These are phyloP conservation scores for Chromoteleia sp. DNA, from an alignment of 2,888 invertebrate species.

Conservation along the genomic window DNA sequence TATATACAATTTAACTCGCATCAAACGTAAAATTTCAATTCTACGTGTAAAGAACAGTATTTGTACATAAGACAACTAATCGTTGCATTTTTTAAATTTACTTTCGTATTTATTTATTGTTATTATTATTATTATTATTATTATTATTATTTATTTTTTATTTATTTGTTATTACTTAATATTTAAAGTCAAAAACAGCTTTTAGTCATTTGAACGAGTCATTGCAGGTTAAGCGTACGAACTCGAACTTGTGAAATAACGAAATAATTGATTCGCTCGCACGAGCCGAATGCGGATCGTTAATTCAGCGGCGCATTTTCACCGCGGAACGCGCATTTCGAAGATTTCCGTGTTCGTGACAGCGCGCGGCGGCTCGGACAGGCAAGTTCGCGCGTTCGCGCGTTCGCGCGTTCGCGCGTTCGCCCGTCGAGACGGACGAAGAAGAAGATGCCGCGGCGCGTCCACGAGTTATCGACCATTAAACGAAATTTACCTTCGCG, in stretches of 20 bases:
- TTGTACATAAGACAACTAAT: too few species aligned
- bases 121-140: too few species aligned
- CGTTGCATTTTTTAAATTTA: too few species aligned
- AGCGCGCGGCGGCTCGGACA: constrained; percentile 9
- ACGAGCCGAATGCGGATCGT: constrained; percentile 6
- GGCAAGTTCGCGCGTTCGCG: constrained; percentile 48
- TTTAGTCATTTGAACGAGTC: too few species aligned
- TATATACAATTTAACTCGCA: too few species aligned
- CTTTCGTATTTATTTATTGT: too few species aligned
- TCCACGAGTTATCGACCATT: constrained; percentile 71
- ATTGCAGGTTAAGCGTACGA: background rate
- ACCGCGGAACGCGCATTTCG: background rate
- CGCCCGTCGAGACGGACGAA: constrained; percentile 35
- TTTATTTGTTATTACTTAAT: too few species aligned
- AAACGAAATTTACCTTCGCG: constrained; percentile 70
- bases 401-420: constrained; percentile 48
- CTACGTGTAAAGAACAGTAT: too few species aligned
- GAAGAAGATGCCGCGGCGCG: constrained; percentile 24
- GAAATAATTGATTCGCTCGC: constrained; percentile 33
- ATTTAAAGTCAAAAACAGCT: too few species aligned
- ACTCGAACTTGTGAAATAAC: constrained; percentile 1
- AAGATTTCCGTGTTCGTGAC: constrained; percentile 53
- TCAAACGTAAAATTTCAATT: too few species aligned
- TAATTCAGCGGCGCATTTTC: constrained; percentile 9
- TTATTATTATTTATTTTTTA: too few species aligned